Conservation (phyloP, 2,888 invertebrate species). For the Drosophila pullipes region DNA sequence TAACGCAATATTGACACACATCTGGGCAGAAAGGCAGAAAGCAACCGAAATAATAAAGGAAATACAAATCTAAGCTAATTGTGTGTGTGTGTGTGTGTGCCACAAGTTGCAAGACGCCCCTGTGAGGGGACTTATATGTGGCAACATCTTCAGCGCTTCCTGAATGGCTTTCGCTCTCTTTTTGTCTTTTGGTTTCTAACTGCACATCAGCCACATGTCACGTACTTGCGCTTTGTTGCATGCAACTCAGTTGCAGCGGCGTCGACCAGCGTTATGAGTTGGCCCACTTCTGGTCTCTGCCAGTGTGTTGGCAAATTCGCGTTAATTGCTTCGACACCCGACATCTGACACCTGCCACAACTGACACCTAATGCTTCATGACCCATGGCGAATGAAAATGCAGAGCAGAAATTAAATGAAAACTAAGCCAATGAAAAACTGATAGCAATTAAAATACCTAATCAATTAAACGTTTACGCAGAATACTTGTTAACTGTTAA, state of each 20-base stretch:
- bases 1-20: conserved; percentile 77
- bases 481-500: no score
- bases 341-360: conserved; percentile 52
- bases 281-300: conserved; percentile 20
- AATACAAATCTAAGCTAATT: conserved; percentile 76
- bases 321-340: conserved; percentile 73
- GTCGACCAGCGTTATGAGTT: conserved; percentile 29
- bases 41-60: background rate
- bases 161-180: conserved; percentile 57
- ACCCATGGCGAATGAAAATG: conserved; percentile 1
- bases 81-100: background rate
- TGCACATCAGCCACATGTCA: conserved; percentile 33
- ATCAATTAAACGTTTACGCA: background rate
- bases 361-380: no score
- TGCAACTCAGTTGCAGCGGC: conserved; percentile 40
- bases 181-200: conserved; percentile 19
- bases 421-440: no score
- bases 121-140: conserved; percentile 2
- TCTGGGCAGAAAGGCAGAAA: conserved; percentile 2
- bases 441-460: background rate
- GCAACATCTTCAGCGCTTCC: conserved; percentile 49
- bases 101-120: background rate
- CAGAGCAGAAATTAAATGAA: background rate
- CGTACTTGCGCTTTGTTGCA: conserved; percentile 46
- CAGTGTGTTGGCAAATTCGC: conserved; percentile 58